phyloP scores from a whole-genome alignment of 2,797 vertebrate species.

The Arrhamphus sclerolepis region DNA sequence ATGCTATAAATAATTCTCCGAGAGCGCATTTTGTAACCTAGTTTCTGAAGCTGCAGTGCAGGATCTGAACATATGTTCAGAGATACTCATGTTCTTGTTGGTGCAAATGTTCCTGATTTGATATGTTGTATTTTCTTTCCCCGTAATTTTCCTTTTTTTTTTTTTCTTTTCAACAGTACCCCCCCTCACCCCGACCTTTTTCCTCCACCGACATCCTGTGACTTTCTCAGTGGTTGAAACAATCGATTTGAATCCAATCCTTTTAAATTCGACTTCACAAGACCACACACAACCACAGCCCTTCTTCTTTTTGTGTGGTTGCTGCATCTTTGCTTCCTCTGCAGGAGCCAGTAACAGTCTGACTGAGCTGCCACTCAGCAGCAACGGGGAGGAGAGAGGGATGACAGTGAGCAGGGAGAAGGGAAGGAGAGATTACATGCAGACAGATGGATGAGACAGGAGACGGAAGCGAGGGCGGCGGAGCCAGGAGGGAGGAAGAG shows the following conservation, averaged over 20 bases:
- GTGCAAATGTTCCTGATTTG: conserved; percentile 6
- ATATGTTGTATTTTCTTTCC: neutral
- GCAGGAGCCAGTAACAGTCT: conserved; percentile 61
- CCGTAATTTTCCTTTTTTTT: too few relatives aligned
- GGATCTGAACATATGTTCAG: conserved; percentile 7
- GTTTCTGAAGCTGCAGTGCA: conserved; percentile 19
- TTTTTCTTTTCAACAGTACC: too few relatives aligned
- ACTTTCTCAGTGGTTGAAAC: conserved; percentile 21
- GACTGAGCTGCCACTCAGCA: conserved; percentile 65
- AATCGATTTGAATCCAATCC: conserved; percentile 22
- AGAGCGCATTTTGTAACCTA: conserved; percentile 25
- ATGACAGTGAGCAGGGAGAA: conserved; percentile 41
- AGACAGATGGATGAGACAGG: conserved; percentile 59
- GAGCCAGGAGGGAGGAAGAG: conserved; percentile 24
- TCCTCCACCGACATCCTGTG: neutral
- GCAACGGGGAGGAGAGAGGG: conserved; percentile 19
- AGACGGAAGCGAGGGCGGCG: conserved; percentile 24
- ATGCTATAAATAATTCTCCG: conserved; percentile 37
- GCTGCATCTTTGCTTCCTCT: conserved; percentile 45
- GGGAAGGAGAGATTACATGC: conserved; percentile 45
- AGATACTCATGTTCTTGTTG: conserved; percentile 18
- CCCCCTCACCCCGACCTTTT: too few relatives aligned
- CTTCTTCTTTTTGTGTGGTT: neutral
- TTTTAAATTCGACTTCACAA: conserved; percentile 46
- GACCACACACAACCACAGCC: conserved; percentile 20